Conservation (phyloP, 2,113 vertebrate genomes). For the Onychorhynchus coronatus region DNA sequence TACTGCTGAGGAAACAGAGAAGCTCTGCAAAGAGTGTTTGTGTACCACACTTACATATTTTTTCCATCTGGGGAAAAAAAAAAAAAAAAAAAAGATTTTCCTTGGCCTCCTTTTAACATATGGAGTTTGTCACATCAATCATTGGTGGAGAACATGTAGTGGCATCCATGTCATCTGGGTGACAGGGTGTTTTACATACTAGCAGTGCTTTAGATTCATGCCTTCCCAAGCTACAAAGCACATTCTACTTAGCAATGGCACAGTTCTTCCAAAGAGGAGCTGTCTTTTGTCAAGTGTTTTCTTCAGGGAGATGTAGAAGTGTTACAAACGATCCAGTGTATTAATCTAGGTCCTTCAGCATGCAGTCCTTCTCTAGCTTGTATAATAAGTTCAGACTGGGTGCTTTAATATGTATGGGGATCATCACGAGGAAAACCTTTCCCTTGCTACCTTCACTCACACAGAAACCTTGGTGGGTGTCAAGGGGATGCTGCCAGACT, state of each 20-base stretch:
- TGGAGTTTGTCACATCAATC: constrained; percentile 60
- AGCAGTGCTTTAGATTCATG: constrained; percentile 25
- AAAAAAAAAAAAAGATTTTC: constrained; percentile 20
- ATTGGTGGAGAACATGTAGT: constrained; percentile 50
- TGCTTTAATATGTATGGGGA: not conserved
- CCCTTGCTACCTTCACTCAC: not conserved
- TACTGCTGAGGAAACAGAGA: constrained; percentile 45
- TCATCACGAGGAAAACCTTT: constrained; percentile 14
- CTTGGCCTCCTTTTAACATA: constrained; percentile 53
- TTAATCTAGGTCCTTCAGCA: not conserved
- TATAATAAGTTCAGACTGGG: not conserved
- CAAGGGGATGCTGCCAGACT: fast-evolving
- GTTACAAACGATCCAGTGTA: not conserved
- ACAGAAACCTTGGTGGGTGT: not conserved
- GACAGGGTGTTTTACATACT: constrained; percentile 63
- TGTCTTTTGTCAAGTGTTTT: constrained; percentile 24
- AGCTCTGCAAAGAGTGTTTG: constrained; percentile 46
- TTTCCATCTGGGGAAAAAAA: constrained; percentile 53
- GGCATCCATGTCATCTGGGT: constrained; percentile 52
- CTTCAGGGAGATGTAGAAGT: constrained; percentile 20
- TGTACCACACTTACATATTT: constrained; percentile 52
- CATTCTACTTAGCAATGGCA: not conserved
- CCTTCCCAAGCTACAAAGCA: constrained; percentile 18
- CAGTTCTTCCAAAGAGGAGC: constrained; percentile 29
- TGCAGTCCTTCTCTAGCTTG: not conserved